Evolutionary conservation across 2,113 vertebrate genomes (phyloP).

Genomic region (Polyodon spathula): DNA sequence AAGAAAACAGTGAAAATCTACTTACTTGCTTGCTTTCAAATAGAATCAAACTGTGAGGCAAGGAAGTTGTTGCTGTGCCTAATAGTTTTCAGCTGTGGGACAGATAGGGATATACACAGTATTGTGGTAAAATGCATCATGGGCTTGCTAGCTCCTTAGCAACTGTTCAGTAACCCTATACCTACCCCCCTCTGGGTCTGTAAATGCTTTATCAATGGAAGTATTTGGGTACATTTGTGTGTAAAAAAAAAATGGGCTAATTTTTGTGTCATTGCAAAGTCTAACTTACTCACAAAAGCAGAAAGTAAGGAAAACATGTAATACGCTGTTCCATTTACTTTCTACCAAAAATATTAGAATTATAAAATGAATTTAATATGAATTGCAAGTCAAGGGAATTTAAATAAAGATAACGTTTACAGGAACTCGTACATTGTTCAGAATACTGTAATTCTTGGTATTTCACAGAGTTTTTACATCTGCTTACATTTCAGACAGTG

Average conservation of each 20-base stretch:
- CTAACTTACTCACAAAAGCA: too few species aligned
- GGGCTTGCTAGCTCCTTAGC: conserved; percentile 43
- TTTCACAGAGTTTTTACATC: conserved; percentile 21
- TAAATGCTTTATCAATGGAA: too few species aligned
- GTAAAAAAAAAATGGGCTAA: too few species aligned
- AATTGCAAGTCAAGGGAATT: neutral
- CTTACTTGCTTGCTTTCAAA: conserved; percentile 45
- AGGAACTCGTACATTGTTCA: too few species aligned
- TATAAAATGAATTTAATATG: too few species aligned
- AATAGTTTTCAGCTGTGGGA: conserved; percentile 65
- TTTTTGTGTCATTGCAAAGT: too few species aligned
- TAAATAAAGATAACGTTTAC: neutral
- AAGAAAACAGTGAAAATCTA: conserved; percentile 29
- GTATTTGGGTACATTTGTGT: too few species aligned
- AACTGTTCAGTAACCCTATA: conserved; percentile 40
- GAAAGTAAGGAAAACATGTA: too few species aligned
- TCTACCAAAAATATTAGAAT: too few species aligned
- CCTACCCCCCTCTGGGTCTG: conserved; percentile 35
- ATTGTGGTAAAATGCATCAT: conserved; percentile 38
- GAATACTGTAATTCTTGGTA: too few species aligned
- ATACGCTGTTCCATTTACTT: too few species aligned
- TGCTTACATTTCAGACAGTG: conserved; percentile 17
- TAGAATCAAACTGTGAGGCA: conserved; percentile 33
- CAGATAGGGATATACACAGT: conserved; percentile 49
- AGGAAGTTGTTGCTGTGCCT: conserved; percentile 53